Evolutionary conservation across 2,113 vertebrate species (phyloP), one percentile per base, ranked within the genome.

Genomic region (Barnardius zonarius): DNA sequence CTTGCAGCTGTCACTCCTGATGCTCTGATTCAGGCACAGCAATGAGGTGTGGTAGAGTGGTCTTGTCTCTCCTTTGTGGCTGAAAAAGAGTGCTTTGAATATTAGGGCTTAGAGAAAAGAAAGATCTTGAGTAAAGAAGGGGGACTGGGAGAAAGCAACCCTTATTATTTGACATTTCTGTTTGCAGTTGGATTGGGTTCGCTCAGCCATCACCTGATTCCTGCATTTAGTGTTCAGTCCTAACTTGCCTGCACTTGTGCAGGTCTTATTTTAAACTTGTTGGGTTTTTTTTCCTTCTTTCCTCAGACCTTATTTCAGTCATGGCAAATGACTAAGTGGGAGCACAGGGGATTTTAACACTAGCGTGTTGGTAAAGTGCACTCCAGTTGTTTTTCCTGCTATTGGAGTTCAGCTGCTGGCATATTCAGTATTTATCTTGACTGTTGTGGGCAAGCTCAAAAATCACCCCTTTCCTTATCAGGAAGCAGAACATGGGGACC

Each of bases 331-430:
- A 11, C 17, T 37, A 9, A 48, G 37, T 17, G 20, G 76, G 82
- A 66, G n/a, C 55, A 11, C 55, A 24, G 69, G 30, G 25, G 70
- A 4, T 31, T 39, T 18, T 59, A 5, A 15, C 6, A 2, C 15
- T 5, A 5, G 31, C 3, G 35, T 7, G 1, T 4, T 5, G 33
- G 4, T 44, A 28, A 51, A 27, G 6, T 5, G 5, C 25, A 11
- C 11, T 12, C 33, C 9, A 2, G 10, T 39, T 23, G 63, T 46
- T 44, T 33, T 44, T 8, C 16, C 16, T 33, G 67, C 12, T 13
- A 3, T 4, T 35, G 66, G 13, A 1, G 0, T 54, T 66, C 16
- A 41, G 51, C 70, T 86, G 57, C 30, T 27, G 24, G 0, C 9
- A 20, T 16, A 9, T 33, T 79, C 1, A 13, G 25, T 9, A 5